Evolutionary conservation across 1,140 invertebrate genomes (phyloP), one percentile per base, ranked within the genome.

Genomic region (Aphaenogaster rudis): DNA sequence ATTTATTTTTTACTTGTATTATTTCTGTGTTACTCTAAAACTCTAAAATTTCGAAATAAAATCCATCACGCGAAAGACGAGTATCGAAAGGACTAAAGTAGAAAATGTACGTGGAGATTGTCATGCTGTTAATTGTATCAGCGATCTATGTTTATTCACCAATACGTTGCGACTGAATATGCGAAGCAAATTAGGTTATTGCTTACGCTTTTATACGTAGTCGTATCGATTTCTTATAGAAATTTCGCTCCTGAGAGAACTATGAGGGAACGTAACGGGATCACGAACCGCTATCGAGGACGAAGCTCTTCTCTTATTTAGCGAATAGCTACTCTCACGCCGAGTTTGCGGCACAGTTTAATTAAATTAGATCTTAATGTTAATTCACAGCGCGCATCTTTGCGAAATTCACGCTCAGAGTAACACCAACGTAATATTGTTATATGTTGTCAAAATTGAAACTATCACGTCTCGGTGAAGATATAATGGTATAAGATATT

Each of bases 331-430:
- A 69, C 78, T 69, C 33, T 17, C 63, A 67, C 48, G 78, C 57
- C 78, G 64, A 80, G 78, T 80, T 80, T 80, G 78, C 13, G 77
- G 63, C n/a, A 52, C 63, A 80, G 64, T 80, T 80, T 80, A 80
- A 80, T 69, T 69, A 80, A 80, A 80, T 80, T 69, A 80, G 64
- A 33, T 80, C 78, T 69, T 80, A 80, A 69, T 69, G 78, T 80
- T 80, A 80, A 80, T 80, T 80, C 48, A 48, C 64, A 13, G 48
- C 63, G 63, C 78, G 64, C 78, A 80, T 69, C 63, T 80, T 80
- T 80, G 78, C 63, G 64, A 80, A 69, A 80, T 80, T 80, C 48
- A 54, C 64, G 48, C 78, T 80, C 36, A 69, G 48, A 80, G 36
- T 69, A 80, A 80, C 48, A 21, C 52, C 48, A 67, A 42, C 33